A percentile compares a stretch with the other conserved stretches of the same genome.
Evolutionary conservation across 1,140 invertebrate species (phyloP).

Genomic region (Drosophila oshimai): DNA sequence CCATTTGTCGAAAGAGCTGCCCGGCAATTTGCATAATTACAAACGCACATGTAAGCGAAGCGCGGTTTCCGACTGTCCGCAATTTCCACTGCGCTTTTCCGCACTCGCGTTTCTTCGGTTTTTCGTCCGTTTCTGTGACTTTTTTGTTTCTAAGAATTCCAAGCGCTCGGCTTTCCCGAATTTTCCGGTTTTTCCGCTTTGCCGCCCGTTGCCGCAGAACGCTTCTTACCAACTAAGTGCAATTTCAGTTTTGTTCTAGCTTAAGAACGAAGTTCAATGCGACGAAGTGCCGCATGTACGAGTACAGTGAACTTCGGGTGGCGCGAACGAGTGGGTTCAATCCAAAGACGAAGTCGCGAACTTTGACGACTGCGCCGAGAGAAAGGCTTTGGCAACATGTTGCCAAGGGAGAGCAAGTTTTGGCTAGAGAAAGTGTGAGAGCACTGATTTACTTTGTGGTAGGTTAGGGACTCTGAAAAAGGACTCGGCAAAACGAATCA

Average conservation of each 20-base stretch:
- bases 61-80: constrained; percentile 36
- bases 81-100: constrained; percentile 28
- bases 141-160: constrained; percentile 1
- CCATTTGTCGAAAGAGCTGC: constrained; percentile 49
- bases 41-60: constrained; percentile 64
- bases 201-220: constrained; percentile 68
- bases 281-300: background rate
- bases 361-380: constrained; percentile 30
- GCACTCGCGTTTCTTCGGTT: constrained; percentile 20
- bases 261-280: constrained; percentile 52
- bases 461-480: constrained; percentile 24
- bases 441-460: constrained; percentile 34
- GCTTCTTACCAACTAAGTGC: constrained; percentile 76
- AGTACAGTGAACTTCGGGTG: constrained; percentile 21
- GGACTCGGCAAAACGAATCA: background rate
- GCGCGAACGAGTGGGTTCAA: background rate
- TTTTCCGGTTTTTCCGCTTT: constrained; percentile 48
- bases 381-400: constrained; percentile 31
- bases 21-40: constrained; percentile 74
- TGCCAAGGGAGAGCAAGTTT: constrained; percentile 34
- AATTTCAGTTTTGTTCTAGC: constrained; percentile 75
- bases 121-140: background rate
- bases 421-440: background rate
- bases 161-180: constrained; percentile 3
- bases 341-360: background rate